phyloP scores from a whole-genome alignment of 2,113 vertebrate genomes.

The Cephalopholis sonnerati region DNA sequence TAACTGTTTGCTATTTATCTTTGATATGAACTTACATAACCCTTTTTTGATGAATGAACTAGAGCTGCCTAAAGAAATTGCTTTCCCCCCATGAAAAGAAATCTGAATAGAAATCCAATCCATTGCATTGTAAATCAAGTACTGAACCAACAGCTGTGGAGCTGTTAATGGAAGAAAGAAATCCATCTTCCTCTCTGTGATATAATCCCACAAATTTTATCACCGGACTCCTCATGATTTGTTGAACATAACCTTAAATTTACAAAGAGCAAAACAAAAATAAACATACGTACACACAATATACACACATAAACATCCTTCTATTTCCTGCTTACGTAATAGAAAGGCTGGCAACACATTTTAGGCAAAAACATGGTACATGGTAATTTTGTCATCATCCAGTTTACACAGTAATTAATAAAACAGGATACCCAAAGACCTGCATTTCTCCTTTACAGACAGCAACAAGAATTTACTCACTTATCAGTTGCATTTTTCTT shows the following conservation, averaged over 20 bases:
- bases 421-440: no score
- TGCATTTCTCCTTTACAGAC: no score
- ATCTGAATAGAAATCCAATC: background rate
- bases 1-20: conserved; percentile 4
- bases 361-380: background rate
- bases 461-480: no score
- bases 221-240: background rate
- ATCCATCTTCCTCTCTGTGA: background rate
- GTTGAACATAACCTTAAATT: background rate
- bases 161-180: background rate
- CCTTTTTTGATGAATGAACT: conserved; percentile 10
- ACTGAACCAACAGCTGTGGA: background rate
- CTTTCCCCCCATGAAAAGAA: background rate
- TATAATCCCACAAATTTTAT: background rate
- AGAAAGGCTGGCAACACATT: background rate
- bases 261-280: background rate
- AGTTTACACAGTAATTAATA: background rate
- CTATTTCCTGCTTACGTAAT: background rate
- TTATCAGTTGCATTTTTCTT: background rate
- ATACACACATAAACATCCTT: background rate
- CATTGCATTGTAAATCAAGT: background rate
- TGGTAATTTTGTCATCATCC: background rate
- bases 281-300: no score
- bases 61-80: background rate
- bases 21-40: background rate